Conservation (phyloP, 2,888 invertebrate species). For the Mimumesa dahlbomi region DNA sequence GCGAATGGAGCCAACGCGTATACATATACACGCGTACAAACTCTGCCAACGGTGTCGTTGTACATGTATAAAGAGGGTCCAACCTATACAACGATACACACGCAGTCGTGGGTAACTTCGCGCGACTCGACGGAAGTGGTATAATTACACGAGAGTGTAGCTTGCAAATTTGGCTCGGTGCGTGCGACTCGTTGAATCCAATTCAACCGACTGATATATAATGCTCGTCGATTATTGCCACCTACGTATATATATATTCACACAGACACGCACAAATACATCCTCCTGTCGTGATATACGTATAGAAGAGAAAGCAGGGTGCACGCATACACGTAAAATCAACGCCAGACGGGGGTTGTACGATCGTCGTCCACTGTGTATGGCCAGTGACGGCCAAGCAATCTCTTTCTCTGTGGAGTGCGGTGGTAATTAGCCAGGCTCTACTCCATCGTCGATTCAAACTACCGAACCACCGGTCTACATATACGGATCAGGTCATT, state of each 20-base stretch:
- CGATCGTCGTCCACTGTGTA: not conserved
- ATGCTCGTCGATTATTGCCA: slow-evolving; percentile 61
- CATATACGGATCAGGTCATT: slow-evolving; percentile 46
- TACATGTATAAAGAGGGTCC: too few relatives aligned
- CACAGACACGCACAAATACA: too few relatives aligned
- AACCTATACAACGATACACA: too few relatives aligned
- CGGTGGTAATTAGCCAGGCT: slow-evolving; percentile 60
- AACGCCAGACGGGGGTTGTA: not conserved
- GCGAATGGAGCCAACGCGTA: slow-evolving; percentile 13
- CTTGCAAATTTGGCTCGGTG: slow-evolving; percentile 59
- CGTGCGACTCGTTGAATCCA: slow-evolving; percentile 64
- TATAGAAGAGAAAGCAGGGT: too few relatives aligned
- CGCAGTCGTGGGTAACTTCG: slow-evolving; percentile 37
- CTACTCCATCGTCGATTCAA: slow-evolving; percentile 54
- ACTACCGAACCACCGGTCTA: slow-evolving; percentile 44
- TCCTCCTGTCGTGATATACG: too few relatives aligned
- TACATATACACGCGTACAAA: slow-evolving; percentile 11
- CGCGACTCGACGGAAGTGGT: slow-evolving; percentile 57
- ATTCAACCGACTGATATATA: slow-evolving; percentile 64
- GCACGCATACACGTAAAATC: not conserved
- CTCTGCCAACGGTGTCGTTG: not conserved
- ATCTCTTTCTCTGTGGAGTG: slow-evolving; percentile 56
- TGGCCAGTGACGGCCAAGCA: slow-evolving; percentile 41
- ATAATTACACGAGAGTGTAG: slow-evolving; percentile 56
- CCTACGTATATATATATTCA: too few relatives aligned